Evolutionary conservation across 2,888 invertebrate genomes (phyloP).

Genomic region (Cylloceria caligata): DNA sequence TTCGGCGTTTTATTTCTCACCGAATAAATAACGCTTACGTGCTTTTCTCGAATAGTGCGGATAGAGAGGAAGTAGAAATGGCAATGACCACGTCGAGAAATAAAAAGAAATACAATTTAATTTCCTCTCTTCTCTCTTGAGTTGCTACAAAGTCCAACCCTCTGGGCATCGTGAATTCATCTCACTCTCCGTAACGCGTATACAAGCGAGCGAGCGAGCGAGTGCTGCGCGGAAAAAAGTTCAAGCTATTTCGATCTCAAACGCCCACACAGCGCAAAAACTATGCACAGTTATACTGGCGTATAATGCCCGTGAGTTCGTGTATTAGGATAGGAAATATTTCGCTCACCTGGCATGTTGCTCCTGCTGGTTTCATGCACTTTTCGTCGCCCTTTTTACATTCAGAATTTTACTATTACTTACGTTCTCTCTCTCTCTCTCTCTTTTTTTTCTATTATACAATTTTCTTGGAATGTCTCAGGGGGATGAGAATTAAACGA

Average conservation of each 20-base stretch:
- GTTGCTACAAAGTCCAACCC: slow-evolving; percentile 29
- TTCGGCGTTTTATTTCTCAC: slow-evolving; percentile 19
- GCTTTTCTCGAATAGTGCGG: background rate
- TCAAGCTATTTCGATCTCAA: slow-evolving; percentile 15
- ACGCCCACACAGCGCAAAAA: slow-evolving; percentile 16
- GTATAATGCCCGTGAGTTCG: slow-evolving; percentile 12
- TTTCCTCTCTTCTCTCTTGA: slow-evolving; percentile 20
- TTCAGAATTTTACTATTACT: background rate
- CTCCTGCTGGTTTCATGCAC: slow-evolving; percentile 22
- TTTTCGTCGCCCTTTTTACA: slow-evolving; percentile 4
- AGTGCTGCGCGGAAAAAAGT: background rate
- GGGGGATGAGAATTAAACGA: background rate
- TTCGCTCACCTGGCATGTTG: slow-evolving; percentile 22
- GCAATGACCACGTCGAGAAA: slow-evolving; percentile 6
- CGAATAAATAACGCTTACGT: slow-evolving; percentile 19
- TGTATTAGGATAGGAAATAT: slow-evolving; percentile 38
- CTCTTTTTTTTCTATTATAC: background rate
- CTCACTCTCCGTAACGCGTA: background rate
- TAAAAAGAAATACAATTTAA: slow-evolving; percentile 38
- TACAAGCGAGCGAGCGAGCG: background rate
- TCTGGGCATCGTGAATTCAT: slow-evolving; percentile 32
- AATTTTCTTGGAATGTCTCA: background rate
- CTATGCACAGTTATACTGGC: background rate
- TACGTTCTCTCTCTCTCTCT: background rate
- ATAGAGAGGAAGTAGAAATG: background rate